These are phyloP conservation scores for Tragelaphus strepsiceros DNA, from an alignment of 2,113 vertebrate species.

Conservation along the genomic window DNA sequence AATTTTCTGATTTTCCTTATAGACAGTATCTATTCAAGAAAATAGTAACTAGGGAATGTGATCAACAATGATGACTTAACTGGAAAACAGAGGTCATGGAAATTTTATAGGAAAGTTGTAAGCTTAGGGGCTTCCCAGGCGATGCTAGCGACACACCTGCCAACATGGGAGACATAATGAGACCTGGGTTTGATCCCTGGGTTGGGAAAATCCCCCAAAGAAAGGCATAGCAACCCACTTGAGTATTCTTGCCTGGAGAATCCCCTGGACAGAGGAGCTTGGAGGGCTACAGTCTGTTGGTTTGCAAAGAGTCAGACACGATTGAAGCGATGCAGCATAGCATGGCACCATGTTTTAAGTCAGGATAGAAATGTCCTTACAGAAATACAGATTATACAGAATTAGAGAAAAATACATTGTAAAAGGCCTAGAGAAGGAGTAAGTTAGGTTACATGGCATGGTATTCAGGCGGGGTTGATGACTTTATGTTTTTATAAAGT, in stretches of 20 bases:
- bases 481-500: background rate
- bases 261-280: background rate
- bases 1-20: background rate
- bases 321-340: no score
- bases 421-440: background rate
- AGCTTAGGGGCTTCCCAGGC: background rate
- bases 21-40: background rate
- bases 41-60: background rate
- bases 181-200: background rate
- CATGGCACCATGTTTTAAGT: background rate
- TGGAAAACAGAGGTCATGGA: background rate
- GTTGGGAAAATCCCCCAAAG: background rate
- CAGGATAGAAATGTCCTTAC: background rate
- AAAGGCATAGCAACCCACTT: background rate
- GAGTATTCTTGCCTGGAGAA: background rate
- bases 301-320: accelerated
- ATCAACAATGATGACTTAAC: background rate
- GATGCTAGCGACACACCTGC: background rate
- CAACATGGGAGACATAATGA: background rate
- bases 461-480: background rate
- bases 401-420: background rate
- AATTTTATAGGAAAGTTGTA: background rate
- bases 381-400: background rate
- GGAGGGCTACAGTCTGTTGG: background rate
- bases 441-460: background rate